Evolutionary conservation across 2,888 invertebrate species (phyloP).

Genomic region (Axea sp.): DNA sequence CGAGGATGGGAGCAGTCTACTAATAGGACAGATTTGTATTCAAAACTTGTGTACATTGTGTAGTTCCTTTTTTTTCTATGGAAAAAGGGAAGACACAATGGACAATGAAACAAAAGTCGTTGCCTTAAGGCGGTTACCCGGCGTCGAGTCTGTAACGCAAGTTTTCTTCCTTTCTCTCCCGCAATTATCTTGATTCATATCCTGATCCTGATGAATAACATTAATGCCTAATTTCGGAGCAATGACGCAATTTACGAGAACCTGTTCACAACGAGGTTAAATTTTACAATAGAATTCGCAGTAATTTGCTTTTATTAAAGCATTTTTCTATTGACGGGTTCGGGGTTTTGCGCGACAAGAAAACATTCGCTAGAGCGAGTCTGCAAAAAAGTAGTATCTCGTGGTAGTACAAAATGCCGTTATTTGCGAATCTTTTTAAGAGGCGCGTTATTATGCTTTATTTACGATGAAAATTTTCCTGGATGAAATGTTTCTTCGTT

Average conservation of each 20-base stretch:
- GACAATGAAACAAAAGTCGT: conserved; percentile 49
- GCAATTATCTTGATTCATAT: conserved; percentile 40
- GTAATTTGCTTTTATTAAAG: too few species aligned
- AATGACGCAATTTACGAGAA: conserved; percentile 9
- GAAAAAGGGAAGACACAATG: conserved; percentile 34
- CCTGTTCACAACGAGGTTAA: conserved; percentile 17
- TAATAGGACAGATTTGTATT: conserved; percentile 57
- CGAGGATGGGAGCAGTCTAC: conserved; percentile 28
- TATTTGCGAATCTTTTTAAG: too few species aligned
- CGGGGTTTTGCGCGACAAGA: too few species aligned
- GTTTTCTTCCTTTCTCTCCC: conserved; percentile 20
- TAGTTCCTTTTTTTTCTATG: conserved; percentile 27
- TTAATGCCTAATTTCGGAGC: conserved; percentile 17
- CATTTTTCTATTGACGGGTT: too few species aligned
- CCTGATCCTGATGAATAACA: conserved; percentile 12
- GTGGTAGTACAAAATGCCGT: too few species aligned
- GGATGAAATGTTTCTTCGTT: too few species aligned
- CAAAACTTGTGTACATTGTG: conserved; percentile 48
- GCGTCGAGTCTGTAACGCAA: conserved; percentile 21
- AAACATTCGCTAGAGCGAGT: too few species aligned
- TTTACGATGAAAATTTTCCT: too few species aligned
- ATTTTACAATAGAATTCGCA: too few species aligned
- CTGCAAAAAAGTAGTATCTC: too few species aligned
- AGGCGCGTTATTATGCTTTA: too few species aligned
- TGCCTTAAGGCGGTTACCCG: conserved; percentile 41